Percentiles rank a stretch among this genome's conserved stretches.
Conservation (phyloP, 2,797 vertebrate genomes). For the Sebastes diaconus region DNA sequence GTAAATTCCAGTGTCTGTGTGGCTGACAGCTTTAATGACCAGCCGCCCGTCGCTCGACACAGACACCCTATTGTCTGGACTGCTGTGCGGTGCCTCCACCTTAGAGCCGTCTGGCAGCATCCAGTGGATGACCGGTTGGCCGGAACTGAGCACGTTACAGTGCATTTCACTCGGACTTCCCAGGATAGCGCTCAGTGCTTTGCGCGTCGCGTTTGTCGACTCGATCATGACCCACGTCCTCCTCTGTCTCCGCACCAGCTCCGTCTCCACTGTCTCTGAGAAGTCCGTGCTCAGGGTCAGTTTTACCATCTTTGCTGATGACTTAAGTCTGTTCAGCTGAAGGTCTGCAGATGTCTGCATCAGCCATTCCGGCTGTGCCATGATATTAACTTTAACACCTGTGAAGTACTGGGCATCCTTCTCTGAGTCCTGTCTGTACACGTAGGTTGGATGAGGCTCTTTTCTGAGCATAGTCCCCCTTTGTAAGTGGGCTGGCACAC, state of each 20-base stretch:
- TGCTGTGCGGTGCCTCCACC: slow-evolving; percentile 76
- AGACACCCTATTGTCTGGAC: slow-evolving; percentile 78
- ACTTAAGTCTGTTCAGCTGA: slow-evolving; percentile 87
- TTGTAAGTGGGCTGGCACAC: slow-evolving; percentile 86
- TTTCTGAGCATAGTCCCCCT: slow-evolving; percentile 73
- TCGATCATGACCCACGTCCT: slow-evolving; percentile 89
- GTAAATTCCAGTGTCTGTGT: slow-evolving; percentile 86
- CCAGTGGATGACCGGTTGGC: slow-evolving; percentile 82
- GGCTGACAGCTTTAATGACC: slow-evolving; percentile 74
- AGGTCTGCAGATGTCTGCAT: slow-evolving; percentile 86
- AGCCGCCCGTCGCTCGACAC: slow-evolving; percentile 82
- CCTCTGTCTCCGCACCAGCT: slow-evolving; percentile 62
- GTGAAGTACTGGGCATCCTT: slow-evolving; percentile 89
- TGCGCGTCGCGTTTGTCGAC: slow-evolving; percentile 66
- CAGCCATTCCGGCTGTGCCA: slow-evolving; percentile 86
- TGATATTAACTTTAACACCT: slow-evolving; percentile 85
- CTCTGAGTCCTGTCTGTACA: slow-evolving; percentile 86
- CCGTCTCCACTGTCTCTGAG: slow-evolving; percentile 71
- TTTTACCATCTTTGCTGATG: slow-evolving; percentile 83
- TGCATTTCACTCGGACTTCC: slow-evolving; percentile 79
- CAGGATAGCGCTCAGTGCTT: slow-evolving; percentile 72
- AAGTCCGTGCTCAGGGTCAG: slow-evolving; percentile 79
- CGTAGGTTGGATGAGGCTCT: slow-evolving; percentile 76
- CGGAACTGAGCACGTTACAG: slow-evolving; percentile 87
- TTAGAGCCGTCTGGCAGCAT: slow-evolving; percentile 86